Evolutionary conservation across 1,140 invertebrate genomes (phyloP).

Genomic region (Aphelenchoides fujianensis): DNA sequence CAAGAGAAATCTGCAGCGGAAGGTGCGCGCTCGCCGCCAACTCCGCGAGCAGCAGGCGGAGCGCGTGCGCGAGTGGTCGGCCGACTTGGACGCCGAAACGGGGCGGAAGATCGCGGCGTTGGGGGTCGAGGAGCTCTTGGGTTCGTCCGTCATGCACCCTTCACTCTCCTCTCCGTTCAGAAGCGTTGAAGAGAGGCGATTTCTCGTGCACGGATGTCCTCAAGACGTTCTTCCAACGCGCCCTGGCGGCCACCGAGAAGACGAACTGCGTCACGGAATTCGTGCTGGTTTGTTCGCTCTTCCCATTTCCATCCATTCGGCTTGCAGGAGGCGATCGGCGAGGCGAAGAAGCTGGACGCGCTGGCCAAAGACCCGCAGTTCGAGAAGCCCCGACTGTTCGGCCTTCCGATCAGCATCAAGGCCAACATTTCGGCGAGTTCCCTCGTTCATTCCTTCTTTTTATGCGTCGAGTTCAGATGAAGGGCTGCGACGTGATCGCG

Average conservation of each 20-base stretch:
- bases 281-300: too few relatives aligned
- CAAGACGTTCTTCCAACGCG: slow-evolving; percentile 41
- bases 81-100: not conserved
- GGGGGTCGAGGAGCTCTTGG: not conserved
- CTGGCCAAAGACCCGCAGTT: slow-evolving; percentile 23
- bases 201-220: slow-evolving; percentile 23
- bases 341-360: slow-evolving; percentile 58
- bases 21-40: not conserved
- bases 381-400: slow-evolving; percentile 57
- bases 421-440: slow-evolving; percentile 53
- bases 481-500: slow-evolving; percentile 63
- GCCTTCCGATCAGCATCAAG: slow-evolving; percentile 63
- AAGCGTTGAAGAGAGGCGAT: slow-evolving; percentile 10
- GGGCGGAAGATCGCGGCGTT: not conserved
- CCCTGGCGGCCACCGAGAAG: slow-evolving; percentile 48
- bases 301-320: too few relatives aligned
- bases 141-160: not conserved
- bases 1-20: not conserved
- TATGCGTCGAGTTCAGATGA: slow-evolving; percentile 33
- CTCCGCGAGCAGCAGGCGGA: slow-evolving; percentile 1
- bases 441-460: slow-evolving; percentile 1
- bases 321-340: slow-evolving; percentile 59
- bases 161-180: slow-evolving; percentile 23
- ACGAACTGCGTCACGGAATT: slow-evolving; percentile 62
- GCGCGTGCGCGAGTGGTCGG: not conserved